A percentile compares a stretch with the other conserved stretches of the same genome.
phyloP scores from a whole-genome alignment of 2,113 vertebrate genomes.

The Amblyornis subalaris region DNA sequence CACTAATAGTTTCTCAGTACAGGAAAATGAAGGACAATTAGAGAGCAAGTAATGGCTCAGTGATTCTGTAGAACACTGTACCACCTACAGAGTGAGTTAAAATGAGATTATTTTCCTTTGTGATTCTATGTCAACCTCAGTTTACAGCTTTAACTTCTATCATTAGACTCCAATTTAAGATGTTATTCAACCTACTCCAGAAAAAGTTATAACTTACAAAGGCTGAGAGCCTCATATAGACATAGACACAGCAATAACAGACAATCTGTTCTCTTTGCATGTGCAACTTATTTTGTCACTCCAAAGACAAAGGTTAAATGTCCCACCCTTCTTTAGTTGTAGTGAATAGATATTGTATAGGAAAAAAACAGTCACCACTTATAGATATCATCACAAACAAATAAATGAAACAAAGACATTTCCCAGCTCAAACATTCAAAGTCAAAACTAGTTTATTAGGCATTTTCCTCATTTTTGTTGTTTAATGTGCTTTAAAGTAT shows the following conservation, averaged over 20 bases:
- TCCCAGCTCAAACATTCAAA: slow-evolving; percentile 1
- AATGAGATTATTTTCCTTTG: slow-evolving; percentile 14
- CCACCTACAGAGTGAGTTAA: slow-evolving; percentile 3
- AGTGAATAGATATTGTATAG: background rate
- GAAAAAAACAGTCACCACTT: slow-evolving; percentile 20
- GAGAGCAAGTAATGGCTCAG: slow-evolving; percentile 8
- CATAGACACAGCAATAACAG: background rate
- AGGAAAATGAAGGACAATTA: slow-evolving; percentile 18
- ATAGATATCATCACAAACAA: slow-evolving; percentile 40
- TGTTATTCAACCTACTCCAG: background rate
- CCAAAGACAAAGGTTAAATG: background rate
- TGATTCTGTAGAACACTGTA: background rate
- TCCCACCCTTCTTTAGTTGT: background rate
- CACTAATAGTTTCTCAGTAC: background rate
- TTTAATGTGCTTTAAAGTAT: background rate
- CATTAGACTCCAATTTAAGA: background rate
- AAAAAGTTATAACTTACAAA: background rate
- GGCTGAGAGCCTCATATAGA: background rate
- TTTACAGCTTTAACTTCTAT: slow-evolving; percentile 19
- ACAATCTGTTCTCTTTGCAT: background rate
- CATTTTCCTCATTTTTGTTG: background rate
- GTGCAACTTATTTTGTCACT: background rate
- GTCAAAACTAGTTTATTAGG: background rate
- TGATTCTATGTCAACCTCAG: background rate
- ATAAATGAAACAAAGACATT: slow-evolving; percentile 31